These are phyloP conservation scores for Eupithecia centaureata DNA, from an alignment of 2,888 invertebrate genomes.

Conservation along the genomic window DNA sequence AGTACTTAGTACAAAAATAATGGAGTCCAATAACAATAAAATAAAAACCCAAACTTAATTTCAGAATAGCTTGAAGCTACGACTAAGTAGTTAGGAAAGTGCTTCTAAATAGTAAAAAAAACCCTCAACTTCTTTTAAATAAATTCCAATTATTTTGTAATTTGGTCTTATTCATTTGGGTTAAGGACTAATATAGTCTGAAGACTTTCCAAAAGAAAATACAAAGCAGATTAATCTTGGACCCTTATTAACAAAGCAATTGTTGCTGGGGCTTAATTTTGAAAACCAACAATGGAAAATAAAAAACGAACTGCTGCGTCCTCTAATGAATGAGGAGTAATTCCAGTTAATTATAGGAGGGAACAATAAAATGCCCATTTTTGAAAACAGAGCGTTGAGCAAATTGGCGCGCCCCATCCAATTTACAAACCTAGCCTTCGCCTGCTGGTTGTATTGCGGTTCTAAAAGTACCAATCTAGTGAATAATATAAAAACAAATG, in stretches of 20 bases:
- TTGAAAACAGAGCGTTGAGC: conserved; percentile 74
- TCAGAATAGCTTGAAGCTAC: conserved; percentile 10
- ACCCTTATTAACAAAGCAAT: conserved; percentile 81
- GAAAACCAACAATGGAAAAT: conserved; percentile 81
- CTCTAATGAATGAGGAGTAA: conserved; percentile 81
- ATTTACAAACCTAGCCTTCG: conserved; percentile 65
- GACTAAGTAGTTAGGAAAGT: conserved; percentile 22
- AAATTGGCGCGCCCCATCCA: conserved; percentile 71
- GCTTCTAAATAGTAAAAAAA: conserved; percentile 23
- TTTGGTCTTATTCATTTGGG: conserved; percentile 54
- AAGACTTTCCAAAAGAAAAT: conserved; percentile 59
- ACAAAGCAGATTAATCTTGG: conserved; percentile 69
- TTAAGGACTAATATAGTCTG: conserved; percentile 51
- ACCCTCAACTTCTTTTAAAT: conserved; percentile 23
- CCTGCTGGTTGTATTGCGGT: background rate
- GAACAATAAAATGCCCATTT: conserved; percentile 78
- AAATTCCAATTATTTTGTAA: conserved; percentile 42
- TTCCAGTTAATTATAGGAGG: conserved; percentile 80
- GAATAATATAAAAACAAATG: background rate
- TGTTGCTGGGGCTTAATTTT: conserved; percentile 79
- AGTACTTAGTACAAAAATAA: background rate
- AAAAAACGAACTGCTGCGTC: conserved; percentile 75
- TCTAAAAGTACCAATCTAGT: background rate
- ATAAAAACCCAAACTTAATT: conserved; percentile 18
- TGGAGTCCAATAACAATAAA: conserved; percentile 11